phyloP scores from a whole-genome alignment of 2,113 vertebrate species.

The Eulacestoma nigropectus region DNA sequence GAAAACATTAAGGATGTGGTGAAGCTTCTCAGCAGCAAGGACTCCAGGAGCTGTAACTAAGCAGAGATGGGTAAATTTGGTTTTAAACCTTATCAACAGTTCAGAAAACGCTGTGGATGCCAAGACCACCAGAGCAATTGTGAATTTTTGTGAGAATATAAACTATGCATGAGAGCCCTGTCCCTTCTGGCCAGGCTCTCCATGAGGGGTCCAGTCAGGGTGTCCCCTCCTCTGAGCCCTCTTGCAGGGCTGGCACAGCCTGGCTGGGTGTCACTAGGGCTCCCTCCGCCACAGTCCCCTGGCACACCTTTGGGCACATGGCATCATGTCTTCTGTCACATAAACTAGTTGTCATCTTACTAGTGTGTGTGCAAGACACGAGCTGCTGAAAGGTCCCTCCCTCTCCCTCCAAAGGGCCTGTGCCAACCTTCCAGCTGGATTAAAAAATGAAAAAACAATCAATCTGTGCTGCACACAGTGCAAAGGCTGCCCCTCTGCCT shows the following conservation, averaged over 20 bases:
- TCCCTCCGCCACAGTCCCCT: neutral
- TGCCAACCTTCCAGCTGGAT: neutral
- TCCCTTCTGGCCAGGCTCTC: neutral
- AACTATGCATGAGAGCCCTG: neutral
- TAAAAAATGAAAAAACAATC: neutral
- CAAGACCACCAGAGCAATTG: neutral
- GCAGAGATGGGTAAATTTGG: neutral
- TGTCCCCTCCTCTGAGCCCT: neutral
- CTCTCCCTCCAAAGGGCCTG: neutral
- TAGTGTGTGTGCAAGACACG: accelerated
- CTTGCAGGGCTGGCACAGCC: neutral
- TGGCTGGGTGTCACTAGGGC: neutral
- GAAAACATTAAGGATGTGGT: neutral
- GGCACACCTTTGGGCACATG: neutral
- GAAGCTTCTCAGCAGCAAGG: neutral
- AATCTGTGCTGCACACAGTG: neutral
- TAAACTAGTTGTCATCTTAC: neutral
- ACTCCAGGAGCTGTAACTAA: neutral
- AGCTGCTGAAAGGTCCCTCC: neutral
- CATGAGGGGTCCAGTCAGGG: neutral
- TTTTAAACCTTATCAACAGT: neutral
- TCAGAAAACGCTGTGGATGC: neutral
- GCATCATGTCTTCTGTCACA: neutral
- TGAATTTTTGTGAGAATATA: neutral
- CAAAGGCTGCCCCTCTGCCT: neutral